A percentile compares a stretch with the other conserved stretches of the same genome.
Conservation (phyloP, 2,888 invertebrate species). For the Fragum whitleyi region DNA sequence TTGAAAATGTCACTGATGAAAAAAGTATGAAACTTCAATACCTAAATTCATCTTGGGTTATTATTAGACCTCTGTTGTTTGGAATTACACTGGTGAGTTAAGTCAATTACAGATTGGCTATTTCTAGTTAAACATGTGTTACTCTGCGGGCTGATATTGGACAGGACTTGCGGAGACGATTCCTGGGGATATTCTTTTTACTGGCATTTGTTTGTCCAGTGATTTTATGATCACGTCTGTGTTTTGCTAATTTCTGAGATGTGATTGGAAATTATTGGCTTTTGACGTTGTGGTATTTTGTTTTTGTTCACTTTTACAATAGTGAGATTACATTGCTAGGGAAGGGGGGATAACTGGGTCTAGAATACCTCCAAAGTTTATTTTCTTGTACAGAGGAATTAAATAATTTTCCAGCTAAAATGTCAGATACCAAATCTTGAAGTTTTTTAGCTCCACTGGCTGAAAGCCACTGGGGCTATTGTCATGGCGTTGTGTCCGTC, state of each 20-base stretch:
- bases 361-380: no score
- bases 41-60: neutral
- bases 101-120: slow-evolving; percentile 1
- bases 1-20: no score
- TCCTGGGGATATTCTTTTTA: neutral
- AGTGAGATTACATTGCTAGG: no score
- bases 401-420: no score
- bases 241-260: neutral
- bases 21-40: neutral
- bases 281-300: neutral
- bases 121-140: slow-evolving; percentile 4
- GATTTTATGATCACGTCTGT: neutral
- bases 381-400: no score
- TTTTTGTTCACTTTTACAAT: no score
- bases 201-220: slow-evolving; percentile 1
- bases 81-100: neutral
- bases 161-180: neutral
- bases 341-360: no score
- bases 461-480: no score
- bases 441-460: no score
- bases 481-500: no score
- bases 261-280: neutral
- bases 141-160: neutral
- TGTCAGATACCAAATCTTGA: no score
- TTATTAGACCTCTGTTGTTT: neutral